Evolutionary conservation across 2,113 vertebrate species (phyloP), one percentile per base, ranked within the genome.

Genomic region (Puma concolor): DNA sequence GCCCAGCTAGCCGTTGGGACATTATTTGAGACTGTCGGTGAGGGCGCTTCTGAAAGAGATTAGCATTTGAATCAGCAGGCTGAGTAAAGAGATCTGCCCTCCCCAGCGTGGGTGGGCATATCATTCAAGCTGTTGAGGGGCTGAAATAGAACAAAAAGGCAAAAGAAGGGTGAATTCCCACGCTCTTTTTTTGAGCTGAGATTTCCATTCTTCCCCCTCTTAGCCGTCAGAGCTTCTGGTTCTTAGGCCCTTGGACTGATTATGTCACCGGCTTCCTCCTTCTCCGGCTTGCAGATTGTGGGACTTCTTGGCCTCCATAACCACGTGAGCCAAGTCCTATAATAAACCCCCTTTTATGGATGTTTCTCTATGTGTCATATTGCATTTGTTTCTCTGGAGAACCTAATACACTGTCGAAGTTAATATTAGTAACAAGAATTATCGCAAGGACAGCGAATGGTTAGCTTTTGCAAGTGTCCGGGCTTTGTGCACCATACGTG

Each of bases 401-500:
- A 57, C 12, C 21, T 81, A 31, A 52, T 54, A 72, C 13, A 81
- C 2, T 83, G 38, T 67, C 44, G 8, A 76, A 86, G 80, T 88
- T 72, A 87, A 66, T 81, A 79, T 83, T 50, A 60, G 1, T 76
- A 79, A 74, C 86, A 57, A 48, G 93, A 91, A 83, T 80, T 88
- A 50, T 89, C 57, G 67, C 77, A 90, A 90, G 64, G 54, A 13
- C 9, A 88, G 29, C 1, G 71, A 83, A 69, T 4, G 79, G 13
- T 83, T 94, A 66, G 31, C 64, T 77, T 88, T 96, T 85, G 69
- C 36, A 81, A 5, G 91, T 38, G 94, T 92, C 31, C 50, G 87
- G 64, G 8, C 27, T 96, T 36, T 64, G 38, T 87, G 25, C 23
- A 95, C 41, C 81, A 64, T 92, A 80, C 17, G 91, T 91, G 74